Base-by-base conservation (phyloP, 2,888 invertebrate species). In the Leptopilina myrica region DNA sequence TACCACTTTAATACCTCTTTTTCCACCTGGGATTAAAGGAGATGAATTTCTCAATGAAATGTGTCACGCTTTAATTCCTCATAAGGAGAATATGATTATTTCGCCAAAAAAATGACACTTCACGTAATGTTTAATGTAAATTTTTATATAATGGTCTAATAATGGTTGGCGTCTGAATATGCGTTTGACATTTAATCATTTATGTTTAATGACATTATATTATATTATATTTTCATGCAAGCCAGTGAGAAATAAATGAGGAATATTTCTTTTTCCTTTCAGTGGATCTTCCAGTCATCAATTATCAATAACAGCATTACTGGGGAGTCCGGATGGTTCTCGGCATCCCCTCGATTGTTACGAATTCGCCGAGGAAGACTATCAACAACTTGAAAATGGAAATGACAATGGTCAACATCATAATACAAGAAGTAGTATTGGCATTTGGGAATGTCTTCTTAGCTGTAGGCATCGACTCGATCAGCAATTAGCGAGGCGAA, bases 271-370 rank as follows among this genome's bases (percentile, higher is more conserved):
- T 14, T 11, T 62, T 12, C 15, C 20, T 81, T 91, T 0, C 90
- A 95, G 96, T 92, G 95, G 95, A 92, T 95, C 95, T 87, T 95
- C 95, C 89, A 95, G 96, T 87, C 96, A 97, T 92, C 97, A 97
- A 92, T 92, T 97, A 89, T 97, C 97, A 84, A 96, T 96, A 77
- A 96, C 96, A 83, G 95, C 96, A 81, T 93, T 97, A 79, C 93
- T 97, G 85, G 95, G 96, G 83, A 96, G 97, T 76, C 96, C 97
- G 82, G 96, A 96, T 92, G 96, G 96, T 76, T 96, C 96, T 64
- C 93, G 96, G 80, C 96, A 96, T 89, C 95, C 95, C 79, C 92
- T 96, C 85, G 96, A 96, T 89, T 94, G 94, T 76, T 95, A 94
- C 90, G 94, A 94, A 83, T 94, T 94, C 91, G 92, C 94, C 67